Base-by-base conservation (phyloP, 2,888 invertebrate genomes). In the Rotaria socialis region DNA sequence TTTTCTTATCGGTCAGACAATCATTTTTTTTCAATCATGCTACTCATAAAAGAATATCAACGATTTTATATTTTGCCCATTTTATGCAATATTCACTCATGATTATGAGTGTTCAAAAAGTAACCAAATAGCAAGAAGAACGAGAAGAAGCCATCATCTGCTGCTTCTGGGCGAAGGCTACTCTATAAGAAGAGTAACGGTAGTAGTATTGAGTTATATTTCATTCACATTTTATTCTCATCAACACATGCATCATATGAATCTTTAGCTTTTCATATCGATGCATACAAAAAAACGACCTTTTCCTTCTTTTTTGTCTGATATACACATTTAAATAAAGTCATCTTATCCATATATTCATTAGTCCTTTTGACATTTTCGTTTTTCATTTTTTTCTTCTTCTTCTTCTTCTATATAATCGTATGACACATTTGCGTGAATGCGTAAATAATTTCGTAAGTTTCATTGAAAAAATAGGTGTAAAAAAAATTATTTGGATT, bases 1-100 rank as follows among this genome's bases (percentile, higher is more conserved):
- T 60, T 11, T 27, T 16, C 67, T 67, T 16, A 41, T 11, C 41
- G 35, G 3, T 16, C 67, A 67, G 67, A 67, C 67, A 67, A 0
- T 24, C n/a, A 67, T 35, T 67, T 67, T 67, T 67, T 67, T 67
- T 67, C 67, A 67, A 67, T 67, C 35, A 67, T 35, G 16, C 35
- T 41, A 35, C 27, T 67, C 8, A 67, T 35, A 67, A 67, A 67
- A 35, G 67, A 67, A 11, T 67, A 19, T 67, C 27, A 16, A 67
- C 35, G 67, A 67, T 35, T n/a, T 67, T 35, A 35, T 67, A 67
- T 67, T 35, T 35, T 19, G 67, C 2, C 67, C 52, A 67, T 67
- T 67, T 35, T 14, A 67, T 19, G 35, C 6, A 67, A 67, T 67
- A 19, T 35, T 35, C 19, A 67, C 35, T 27, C 27, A 67, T 67